A percentile compares a stretch with the other conserved stretches of the same genome.
Conservation (phyloP, 2,797 vertebrate genomes). For the Sebastes goodei region DNA sequence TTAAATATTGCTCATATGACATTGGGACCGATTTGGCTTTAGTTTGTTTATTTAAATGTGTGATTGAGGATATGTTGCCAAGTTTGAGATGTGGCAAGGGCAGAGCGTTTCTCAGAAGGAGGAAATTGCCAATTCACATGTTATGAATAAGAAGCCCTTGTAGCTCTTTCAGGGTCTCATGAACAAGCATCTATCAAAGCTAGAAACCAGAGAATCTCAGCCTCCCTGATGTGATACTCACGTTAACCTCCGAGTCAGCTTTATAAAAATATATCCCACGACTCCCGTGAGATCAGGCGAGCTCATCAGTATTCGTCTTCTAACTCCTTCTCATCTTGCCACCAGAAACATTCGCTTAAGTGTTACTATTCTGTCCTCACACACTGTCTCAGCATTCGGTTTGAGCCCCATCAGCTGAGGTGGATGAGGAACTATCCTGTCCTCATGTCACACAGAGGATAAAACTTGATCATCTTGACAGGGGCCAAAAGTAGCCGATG, state of each 20-base stretch:
- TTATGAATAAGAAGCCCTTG: background rate
- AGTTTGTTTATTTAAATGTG: conserved; percentile 67
- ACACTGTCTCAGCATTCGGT: background rate
- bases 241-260: background rate
- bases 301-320: conserved; percentile 17
- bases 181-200: conserved; percentile 8
- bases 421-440: conserved; percentile 27
- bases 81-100: conserved; percentile 15
- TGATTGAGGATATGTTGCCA: background rate
- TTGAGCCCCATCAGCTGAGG: conserved; percentile 14
- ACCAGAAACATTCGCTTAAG: background rate
- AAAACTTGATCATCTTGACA: conserved; percentile 49
- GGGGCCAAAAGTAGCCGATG: conserved; percentile 20
- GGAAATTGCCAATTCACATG: conserved; percentile 7
- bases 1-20: conserved; percentile 50
- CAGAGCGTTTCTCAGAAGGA: conserved; percentile 2
- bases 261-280: background rate
- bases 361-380: background rate
- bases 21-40: conserved; percentile 43
- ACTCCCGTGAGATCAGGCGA: background rate
- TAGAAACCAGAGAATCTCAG: conserved; percentile 9
- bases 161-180: conserved; percentile 6
- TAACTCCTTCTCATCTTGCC: background rate
- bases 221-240: background rate
- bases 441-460: conserved; percentile 40